These are phyloP conservation scores for Acanthiza pusilla DNA, from an alignment of 2,797 vertebrate genomes.

Conservation along the genomic window DNA sequence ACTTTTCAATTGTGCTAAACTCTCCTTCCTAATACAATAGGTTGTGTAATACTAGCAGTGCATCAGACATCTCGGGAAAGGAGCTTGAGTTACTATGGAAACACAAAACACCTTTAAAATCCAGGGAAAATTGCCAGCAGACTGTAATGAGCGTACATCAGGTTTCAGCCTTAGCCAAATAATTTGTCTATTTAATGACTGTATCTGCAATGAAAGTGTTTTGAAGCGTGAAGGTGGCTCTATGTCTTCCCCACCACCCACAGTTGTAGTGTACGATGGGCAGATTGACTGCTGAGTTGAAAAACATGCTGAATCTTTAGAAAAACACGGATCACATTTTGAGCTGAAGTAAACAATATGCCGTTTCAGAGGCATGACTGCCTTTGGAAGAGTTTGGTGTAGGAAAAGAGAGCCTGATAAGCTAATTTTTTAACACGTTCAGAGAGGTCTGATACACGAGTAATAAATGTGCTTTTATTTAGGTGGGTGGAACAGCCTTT, in stretches of 20 bases:
- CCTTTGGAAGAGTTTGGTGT: neutral
- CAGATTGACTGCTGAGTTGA: neutral
- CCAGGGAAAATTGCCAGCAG: neutral
- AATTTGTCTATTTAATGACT: neutral
- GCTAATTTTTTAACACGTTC: neutral
- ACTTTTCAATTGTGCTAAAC: neutral
- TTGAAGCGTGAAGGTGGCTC: conserved; percentile 13
- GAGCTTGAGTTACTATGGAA: conserved; percentile 4
- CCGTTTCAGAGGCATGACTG: neutral
- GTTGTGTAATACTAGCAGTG: neutral
- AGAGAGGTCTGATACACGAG: neutral
- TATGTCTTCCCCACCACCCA: neutral
- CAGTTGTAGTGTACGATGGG: neutral
- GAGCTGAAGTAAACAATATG: neutral
- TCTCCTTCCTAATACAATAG: neutral
- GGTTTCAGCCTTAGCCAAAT: neutral
- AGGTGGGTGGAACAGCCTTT: neutral
- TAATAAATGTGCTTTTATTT: neutral
- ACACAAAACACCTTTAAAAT: conserved; percentile 12
- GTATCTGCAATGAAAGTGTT: neutral
- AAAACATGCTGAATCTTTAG: conserved; percentile 18
- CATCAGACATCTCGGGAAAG: neutral
- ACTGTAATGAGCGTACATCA: neutral
- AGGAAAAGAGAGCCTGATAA: neutral
- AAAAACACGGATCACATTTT: neutral